Evolutionary conservation across 2,113 vertebrate species (phyloP).

Genomic region (Lophochroa leadbeateri): DNA sequence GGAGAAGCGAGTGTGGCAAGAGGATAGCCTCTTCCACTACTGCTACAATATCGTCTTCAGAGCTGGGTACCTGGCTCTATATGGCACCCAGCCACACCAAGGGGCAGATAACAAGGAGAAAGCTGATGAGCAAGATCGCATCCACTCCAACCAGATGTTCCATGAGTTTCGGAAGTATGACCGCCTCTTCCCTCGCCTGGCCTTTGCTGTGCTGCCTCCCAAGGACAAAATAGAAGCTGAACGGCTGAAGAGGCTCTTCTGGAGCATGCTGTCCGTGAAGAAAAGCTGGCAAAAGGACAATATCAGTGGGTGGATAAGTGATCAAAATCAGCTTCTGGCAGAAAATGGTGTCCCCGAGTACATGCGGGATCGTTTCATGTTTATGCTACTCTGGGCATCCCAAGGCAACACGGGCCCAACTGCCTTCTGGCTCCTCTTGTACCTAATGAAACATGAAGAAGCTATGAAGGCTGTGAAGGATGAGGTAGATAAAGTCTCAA

Average conservation of each 20-base stretch:
- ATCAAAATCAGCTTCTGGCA: conserved; percentile 67
- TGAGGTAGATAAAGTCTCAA: conserved; percentile 77
- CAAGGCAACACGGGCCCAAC: conserved; percentile 89
- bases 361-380: conserved; percentile 84
- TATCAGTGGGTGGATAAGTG: conserved; percentile 83
- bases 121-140: conserved; percentile 72
- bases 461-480: conserved; percentile 84
- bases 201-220: conserved; percentile 77
- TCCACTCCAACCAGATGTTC: conserved; percentile 74
- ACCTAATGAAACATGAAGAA: conserved; percentile 86
- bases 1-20: conserved; percentile 70
- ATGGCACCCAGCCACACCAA: conserved; percentile 70
- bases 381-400: conserved; percentile 92
- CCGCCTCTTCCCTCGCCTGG: conserved; percentile 83
- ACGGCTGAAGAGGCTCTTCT: conserved; percentile 79
- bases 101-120: conserved; percentile 22
- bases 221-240: conserved; percentile 75
- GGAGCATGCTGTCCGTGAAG: conserved; percentile 75
- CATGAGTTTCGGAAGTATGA: conserved; percentile 82
- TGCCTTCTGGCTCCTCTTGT: conserved; percentile 89
- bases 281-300: conserved; percentile 75
- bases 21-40: conserved; percentile 83
- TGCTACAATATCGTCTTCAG: conserved; percentile 87
- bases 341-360: conserved; percentile 60
- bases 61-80: conserved; percentile 87